Evolutionary conservation across 2,113 vertebrate genomes (phyloP), one percentile per base, ranked within the genome.

Genomic region (Cisticola juncidis): DNA sequence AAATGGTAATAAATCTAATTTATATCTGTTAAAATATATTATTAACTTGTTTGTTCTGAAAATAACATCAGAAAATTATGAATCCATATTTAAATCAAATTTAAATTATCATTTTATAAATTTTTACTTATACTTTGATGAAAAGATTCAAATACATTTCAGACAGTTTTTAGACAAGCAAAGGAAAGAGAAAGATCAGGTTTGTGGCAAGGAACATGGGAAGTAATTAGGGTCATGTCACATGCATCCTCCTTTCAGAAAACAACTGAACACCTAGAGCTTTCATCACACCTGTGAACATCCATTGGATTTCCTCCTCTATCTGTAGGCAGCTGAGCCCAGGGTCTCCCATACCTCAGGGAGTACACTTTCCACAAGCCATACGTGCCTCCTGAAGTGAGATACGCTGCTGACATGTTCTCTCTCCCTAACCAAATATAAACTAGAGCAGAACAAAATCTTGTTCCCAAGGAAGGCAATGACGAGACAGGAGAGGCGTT

Each of bases 401-500:
- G 38, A 42, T 58, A 70, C 5, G 17, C 18, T 64, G 70, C n/a
- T 68, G 44, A 71, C 35, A 28, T 10, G 2, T 54, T 60, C 60
- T 69, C 36, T 42, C 78, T 47, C 23, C n/a, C 51, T 33, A 33
- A 90, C 61, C 9, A 70, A 86, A 64, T 56, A 60, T 3, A 60
- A 73, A 54, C 38, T 16, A 76, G 3, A 90, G 23, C 17, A 68
- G 44, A 85, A 64, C 15, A 54, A 81, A 85, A 62, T 22, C 38
- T 50, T 45, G 33, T n/a, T 70, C 56, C 56, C 17, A 23, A 38
- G 23, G 36, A 93, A 76, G 40, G 35, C 40, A 85, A 50, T 2
- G 8, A 38, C 1, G 1, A 38, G 16, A 35, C 11, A 5, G 11
- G 42, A 79, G 51, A 78, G 20, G 15, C 0, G 0, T 54, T 68